phyloP scores from a whole-genome alignment of 2,888 invertebrate genomes.

The Pycnomerus fuliginosus region DNA sequence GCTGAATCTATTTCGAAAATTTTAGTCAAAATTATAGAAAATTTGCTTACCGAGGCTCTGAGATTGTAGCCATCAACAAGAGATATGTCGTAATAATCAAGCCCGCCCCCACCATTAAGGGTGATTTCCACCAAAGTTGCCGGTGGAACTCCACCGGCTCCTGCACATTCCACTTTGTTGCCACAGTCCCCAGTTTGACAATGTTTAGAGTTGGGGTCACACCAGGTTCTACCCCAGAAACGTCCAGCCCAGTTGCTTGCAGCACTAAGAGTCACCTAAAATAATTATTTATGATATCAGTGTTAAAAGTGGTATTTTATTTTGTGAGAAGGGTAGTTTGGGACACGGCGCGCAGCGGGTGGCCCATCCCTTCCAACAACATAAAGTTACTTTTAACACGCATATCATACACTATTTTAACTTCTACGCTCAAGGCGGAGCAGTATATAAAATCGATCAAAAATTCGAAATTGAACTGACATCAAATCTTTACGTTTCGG shows the following conservation, averaged over 20 bases:
- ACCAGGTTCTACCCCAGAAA: constrained; percentile 48
- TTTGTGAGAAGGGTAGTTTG: too few relatives aligned
- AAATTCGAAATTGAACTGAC: too few relatives aligned
- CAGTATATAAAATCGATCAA: too few relatives aligned
- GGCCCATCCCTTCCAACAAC: too few relatives aligned
- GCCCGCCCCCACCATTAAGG: constrained; percentile 41
- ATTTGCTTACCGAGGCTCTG: constrained; percentile 36
- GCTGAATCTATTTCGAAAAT: background rate
- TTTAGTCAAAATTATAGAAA: background rate
- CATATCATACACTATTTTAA: too few relatives aligned
- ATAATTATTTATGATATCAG: too few relatives aligned
- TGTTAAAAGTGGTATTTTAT: too few relatives aligned
- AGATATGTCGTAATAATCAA: constrained; percentile 54
- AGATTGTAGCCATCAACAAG: constrained; percentile 56
- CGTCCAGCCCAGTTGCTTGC: constrained; percentile 43
- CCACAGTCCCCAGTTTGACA: constrained; percentile 52
- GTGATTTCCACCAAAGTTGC: constrained; percentile 52
- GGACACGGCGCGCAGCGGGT: too few relatives aligned
- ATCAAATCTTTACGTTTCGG: too few relatives aligned
- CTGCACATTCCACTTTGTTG: constrained; percentile 49
- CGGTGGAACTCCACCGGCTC: constrained; percentile 52
- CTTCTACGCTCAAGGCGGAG: too few relatives aligned
- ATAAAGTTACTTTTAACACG: too few relatives aligned
- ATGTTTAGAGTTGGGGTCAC: constrained; percentile 47
- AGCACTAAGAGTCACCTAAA: constrained; percentile 30